Conservation (phyloP, 2,113 vertebrate species). For the Peucedramus taeniatus region DNA sequence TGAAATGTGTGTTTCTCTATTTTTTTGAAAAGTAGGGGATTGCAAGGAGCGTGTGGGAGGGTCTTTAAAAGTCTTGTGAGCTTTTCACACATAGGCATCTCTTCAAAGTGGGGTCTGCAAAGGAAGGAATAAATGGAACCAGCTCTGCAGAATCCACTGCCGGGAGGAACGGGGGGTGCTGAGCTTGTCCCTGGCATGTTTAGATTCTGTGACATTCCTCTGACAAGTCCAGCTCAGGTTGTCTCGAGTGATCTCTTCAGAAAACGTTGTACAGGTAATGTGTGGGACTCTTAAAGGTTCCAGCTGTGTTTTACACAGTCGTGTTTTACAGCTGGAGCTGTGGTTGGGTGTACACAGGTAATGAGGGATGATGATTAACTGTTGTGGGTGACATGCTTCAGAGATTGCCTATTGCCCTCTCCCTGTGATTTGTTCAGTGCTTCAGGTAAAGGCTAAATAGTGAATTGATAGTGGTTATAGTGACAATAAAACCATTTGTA, state of each 20-base stretch:
- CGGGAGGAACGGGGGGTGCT: neutral
- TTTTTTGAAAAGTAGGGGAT: neutral
- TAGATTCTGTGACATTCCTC: neutral
- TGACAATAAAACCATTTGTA: neutral
- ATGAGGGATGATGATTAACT: neutral
- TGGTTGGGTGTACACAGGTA: accelerated
- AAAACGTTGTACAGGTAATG: accelerated
- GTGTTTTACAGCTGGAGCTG: neutral
- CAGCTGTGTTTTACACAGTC: neutral
- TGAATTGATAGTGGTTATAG: neutral
- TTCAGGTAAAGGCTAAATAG: neutral
- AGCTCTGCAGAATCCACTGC: neutral
- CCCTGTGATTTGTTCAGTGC: neutral
- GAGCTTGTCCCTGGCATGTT: neutral
- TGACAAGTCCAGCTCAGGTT: neutral
- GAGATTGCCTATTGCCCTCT: neutral
- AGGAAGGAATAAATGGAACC: neutral
- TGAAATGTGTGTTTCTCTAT: neutral
- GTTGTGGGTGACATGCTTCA: accelerated
- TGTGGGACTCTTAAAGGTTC: neutral
- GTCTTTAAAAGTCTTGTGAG: neutral
- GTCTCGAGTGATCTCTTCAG: neutral
- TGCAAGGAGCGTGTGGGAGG: accelerated
- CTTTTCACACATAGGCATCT: neutral
- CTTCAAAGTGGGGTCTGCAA: neutral